phyloP scores from a whole-genome alignment of 2,113 vertebrate species.

The Sclerurus mexicanus region DNA sequence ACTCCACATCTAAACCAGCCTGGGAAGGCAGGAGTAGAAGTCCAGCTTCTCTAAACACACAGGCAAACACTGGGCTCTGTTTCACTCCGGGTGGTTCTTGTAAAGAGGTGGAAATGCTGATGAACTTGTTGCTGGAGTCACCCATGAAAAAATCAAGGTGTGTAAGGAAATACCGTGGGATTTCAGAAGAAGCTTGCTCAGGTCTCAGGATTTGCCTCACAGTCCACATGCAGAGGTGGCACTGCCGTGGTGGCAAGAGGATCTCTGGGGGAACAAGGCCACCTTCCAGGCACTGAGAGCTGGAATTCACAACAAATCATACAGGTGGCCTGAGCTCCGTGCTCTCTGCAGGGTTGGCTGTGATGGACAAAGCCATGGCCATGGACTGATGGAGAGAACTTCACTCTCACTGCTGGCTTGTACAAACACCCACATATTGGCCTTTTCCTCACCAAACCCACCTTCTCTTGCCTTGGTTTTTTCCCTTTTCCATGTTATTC shows the following conservation, averaged over 20 bases:
- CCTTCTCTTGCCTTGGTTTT: neutral
- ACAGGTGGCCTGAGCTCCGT: neutral
- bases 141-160: accelerated
- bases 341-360: neutral
- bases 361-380: neutral
- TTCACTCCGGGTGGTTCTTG: neutral
- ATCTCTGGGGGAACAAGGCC: neutral
- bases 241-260: neutral
- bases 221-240: accelerated
- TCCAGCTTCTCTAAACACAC: neutral
- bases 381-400: neutral
- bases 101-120: neutral
- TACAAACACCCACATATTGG: accelerated
- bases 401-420: neutral
- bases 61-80: neutral
- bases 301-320: neutral
- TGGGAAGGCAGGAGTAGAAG: neutral
- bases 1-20: neutral
- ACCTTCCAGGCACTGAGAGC: neutral
- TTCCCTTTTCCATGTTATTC: accelerated
- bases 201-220: neutral
- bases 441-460: neutral
- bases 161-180: neutral
- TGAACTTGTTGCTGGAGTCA: no score
- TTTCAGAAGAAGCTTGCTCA: neutral